Conservation (phyloP, 2,113 vertebrate genomes). For the Ovis aries region DNA sequence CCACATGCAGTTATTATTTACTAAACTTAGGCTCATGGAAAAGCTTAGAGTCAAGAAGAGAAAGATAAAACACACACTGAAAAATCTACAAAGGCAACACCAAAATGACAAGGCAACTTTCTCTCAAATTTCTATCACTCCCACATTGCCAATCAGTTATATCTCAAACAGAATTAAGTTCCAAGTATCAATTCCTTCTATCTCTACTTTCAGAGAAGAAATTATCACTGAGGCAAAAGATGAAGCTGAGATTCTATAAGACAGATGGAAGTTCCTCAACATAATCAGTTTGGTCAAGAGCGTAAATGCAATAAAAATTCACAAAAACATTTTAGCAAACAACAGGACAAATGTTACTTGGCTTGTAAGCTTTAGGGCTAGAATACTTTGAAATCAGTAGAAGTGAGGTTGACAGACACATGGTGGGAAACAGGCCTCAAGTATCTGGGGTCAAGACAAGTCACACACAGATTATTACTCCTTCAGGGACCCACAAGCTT, state of each 20-base stretch:
- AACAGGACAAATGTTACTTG: not conserved
- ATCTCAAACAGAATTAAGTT: not conserved
- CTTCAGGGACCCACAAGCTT: not conserved
- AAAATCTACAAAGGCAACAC: not conserved
- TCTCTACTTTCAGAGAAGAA: not conserved
- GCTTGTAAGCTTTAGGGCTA: not conserved
- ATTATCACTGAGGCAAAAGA: not conserved
- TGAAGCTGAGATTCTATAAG: not conserved
- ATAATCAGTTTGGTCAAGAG: not conserved
- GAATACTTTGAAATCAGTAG: not conserved
- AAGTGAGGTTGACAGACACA: not conserved
- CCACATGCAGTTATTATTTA: not conserved
- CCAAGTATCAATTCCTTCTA: not conserved
- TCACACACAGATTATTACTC: not conserved
- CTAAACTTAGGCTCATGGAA: not conserved
- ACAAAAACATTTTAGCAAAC: not conserved
- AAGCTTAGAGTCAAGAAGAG: not conserved
- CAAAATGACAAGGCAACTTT: not conserved
- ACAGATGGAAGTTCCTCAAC: not conserved
- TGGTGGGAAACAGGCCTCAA: not conserved
- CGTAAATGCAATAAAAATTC: not conserved
- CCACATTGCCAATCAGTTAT: not conserved
- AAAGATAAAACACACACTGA: not conserved
- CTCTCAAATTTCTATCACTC: not conserved
- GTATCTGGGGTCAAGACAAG: not conserved